Percentiles rank a stretch among this genome's conserved stretches.
Conservation (phyloP, 2,113 vertebrate genomes). For the Pipa parva region DNA sequence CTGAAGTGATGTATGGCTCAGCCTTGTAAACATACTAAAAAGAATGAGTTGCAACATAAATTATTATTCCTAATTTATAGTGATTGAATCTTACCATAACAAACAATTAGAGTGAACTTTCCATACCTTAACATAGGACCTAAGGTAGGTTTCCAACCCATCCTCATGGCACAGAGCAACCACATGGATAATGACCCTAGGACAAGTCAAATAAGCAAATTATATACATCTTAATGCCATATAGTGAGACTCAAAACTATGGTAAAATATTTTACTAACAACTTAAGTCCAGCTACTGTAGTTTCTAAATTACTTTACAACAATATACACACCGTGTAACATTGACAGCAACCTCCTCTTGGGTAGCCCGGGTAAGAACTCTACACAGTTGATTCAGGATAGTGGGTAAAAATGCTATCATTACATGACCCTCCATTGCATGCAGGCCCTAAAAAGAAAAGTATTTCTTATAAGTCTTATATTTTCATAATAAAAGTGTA, state of each 20-base stretch:
- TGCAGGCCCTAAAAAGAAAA: constrained; percentile 76
- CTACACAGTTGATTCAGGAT: constrained; percentile 93
- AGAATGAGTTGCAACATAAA: constrained; percentile 1
- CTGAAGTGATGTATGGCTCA: constrained; percentile 76
- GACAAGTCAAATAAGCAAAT: too few species aligned
- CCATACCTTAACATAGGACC: constrained; percentile 93
- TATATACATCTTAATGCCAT: too few species aligned
- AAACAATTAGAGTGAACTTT: constrained; percentile 17
- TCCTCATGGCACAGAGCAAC: constrained; percentile 97
- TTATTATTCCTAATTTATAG: background rate
- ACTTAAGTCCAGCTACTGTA: too few species aligned
- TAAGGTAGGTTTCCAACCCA: constrained; percentile 89
- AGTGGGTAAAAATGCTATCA: constrained; percentile 96
- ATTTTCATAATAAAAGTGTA: too few species aligned
- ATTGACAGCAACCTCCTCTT: constrained; percentile 94
- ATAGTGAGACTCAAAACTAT: too few species aligned
- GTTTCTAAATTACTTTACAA: too few species aligned
- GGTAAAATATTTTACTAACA: too few species aligned
- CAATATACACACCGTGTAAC: constrained; percentile 90
- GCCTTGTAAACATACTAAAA: constrained; percentile 88
- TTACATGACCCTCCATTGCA: constrained; percentile 93
- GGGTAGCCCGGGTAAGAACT: constrained; percentile 83
- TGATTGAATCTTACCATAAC: background rate
- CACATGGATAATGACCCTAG: constrained; percentile 93
- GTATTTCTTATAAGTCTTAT: too few species aligned